Conservation (phyloP, 2,797 vertebrate genomes). For the Sebastes minor region DNA sequence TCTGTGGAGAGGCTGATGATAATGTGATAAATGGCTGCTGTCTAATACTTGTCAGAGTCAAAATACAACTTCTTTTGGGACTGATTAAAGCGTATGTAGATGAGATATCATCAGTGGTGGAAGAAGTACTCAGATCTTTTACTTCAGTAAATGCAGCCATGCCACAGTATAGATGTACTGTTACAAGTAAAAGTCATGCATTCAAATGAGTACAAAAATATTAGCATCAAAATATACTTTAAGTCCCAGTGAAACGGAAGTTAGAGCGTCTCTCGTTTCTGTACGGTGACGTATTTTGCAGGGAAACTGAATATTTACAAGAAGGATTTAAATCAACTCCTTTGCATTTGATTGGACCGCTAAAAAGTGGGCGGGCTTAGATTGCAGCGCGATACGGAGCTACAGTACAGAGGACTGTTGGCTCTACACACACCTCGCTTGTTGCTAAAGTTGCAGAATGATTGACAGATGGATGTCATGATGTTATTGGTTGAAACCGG, state of each 20-base stretch:
- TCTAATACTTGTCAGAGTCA: conserved; percentile 10
- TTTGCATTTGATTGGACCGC: background rate
- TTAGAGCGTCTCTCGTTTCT: background rate
- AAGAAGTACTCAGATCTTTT: background rate
- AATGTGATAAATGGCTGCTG: conserved; percentile 23
- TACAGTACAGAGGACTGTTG: background rate
- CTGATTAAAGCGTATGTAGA: background rate
- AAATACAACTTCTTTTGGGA: conserved; percentile 2
- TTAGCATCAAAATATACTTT: background rate
- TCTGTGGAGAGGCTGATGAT: background rate
- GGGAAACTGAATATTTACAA: background rate
- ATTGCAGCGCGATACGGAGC: background rate
- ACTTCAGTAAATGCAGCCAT: background rate
- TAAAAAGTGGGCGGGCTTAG: background rate
- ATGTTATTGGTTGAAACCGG: background rate
- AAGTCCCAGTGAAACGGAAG: background rate
- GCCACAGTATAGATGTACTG: background rate
- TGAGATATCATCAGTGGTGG: background rate
- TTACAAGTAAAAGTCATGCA: background rate
- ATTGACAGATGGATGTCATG: background rate
- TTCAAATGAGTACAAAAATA: background rate
- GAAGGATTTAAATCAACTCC: background rate
- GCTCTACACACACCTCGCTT: background rate
- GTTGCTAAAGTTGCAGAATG: background rate
- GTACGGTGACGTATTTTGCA: background rate